Conservation (phyloP, 2,888 invertebrate genomes). For the Timema podura region DNA sequence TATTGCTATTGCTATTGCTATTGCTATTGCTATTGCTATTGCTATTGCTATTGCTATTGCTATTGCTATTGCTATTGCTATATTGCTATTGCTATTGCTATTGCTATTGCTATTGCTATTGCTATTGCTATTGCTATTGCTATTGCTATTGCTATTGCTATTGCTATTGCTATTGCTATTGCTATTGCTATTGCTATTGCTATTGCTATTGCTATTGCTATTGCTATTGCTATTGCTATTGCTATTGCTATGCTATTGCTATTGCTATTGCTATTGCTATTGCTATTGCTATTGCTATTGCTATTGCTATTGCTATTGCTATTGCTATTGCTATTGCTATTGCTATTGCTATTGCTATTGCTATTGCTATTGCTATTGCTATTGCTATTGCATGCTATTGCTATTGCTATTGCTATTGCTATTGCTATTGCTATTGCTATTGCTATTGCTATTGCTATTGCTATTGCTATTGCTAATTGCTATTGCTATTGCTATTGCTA, state of each 20-base stretch:
- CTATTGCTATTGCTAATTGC: no score
- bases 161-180: slow-evolving; percentile 3
- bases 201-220: slow-evolving; percentile 12
- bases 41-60: no score
- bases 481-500: slow-evolving; percentile 10
- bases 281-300: slow-evolving; percentile 12
- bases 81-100: slow-evolving; percentile 10
- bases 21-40: slow-evolving; percentile 8
- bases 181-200: slow-evolving; percentile 10
- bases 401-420: slow-evolving; percentile 1
- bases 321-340: neutral
- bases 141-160: neutral
- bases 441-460: neutral
- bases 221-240: slow-evolving; percentile 10
- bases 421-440: neutral
- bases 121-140: neutral
- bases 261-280: neutral
- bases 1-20: slow-evolving; percentile 10
- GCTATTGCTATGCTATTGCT: no score
- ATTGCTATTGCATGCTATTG: slow-evolving; percentile 11
- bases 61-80: no score
- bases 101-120: neutral
- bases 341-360: neutral
- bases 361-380: slow-evolving; percentile 12
- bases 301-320: slow-evolving; percentile 13